Evolutionary conservation across 1,140 invertebrate species (phyloP).

Genomic region (Halyomorpha halys): DNA sequence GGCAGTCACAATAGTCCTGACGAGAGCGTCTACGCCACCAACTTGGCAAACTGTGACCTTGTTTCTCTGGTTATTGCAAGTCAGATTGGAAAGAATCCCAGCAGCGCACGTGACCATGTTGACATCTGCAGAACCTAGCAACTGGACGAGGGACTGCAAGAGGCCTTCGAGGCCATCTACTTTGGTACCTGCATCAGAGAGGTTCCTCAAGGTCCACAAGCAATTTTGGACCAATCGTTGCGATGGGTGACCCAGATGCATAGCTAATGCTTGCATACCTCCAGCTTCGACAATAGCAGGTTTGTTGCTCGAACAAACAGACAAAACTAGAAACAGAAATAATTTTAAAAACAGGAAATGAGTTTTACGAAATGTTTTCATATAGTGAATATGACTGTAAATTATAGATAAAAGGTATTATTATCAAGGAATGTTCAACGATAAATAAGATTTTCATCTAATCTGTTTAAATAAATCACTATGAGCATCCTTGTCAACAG

Average conservation of each 20-base stretch:
- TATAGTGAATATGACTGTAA: no score
- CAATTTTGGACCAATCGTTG: conserved; percentile 92
- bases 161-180: conserved; percentile 84
- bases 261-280: conserved; percentile 94
- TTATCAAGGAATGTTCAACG: no score
- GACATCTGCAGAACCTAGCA: conserved; percentile 81
- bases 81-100: conserved; percentile 95
- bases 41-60: conserved; percentile 90
- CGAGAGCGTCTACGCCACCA: conserved; percentile 91
- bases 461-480: no score
- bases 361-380: not conserved
- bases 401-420: no score
- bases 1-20: conserved; percentile 86
- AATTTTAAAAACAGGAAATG: not conserved
- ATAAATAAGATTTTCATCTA: no score
- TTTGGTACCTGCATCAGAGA: conserved; percentile 94
- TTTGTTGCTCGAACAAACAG: conserved; percentile 95
- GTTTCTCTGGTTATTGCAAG: conserved; percentile 97
- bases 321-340: conserved; percentile 52
- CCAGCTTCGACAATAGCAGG: conserved; percentile 94
- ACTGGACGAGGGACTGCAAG: conserved; percentile 81
- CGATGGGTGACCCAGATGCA: conserved; percentile 87
- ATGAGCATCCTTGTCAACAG: no score
- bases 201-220: conserved; percentile 92
- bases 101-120: conserved; percentile 96